phyloP scores from a whole-genome alignment of 2,113 vertebrate genomes.

The Corydoras maculifer region DNA sequence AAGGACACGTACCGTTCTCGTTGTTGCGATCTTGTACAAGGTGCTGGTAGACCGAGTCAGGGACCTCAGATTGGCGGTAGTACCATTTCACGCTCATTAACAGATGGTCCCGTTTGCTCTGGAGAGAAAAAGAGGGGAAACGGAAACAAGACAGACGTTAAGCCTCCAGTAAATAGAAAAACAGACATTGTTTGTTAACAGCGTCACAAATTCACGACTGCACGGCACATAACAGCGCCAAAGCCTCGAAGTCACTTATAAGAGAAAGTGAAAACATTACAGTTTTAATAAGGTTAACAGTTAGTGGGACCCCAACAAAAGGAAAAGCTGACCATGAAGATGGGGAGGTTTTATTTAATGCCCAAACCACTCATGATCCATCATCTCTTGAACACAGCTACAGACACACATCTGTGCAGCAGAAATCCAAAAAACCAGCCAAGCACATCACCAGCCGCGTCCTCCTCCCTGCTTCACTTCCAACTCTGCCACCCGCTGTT shows the following conservation, averaged over 20 bases:
- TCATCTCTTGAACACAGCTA: conserved; percentile 28
- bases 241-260: too few relatives aligned
- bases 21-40: conserved; percentile 99
- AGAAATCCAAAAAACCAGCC: conserved; percentile 20
- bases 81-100: conserved; percentile 99
- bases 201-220: conserved; percentile 50
- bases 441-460: conserved; percentile 21
- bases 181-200: conserved; percentile 54
- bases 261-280: conserved; percentile 14
- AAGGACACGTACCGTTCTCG: conserved; percentile 80
- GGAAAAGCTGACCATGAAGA: conserved; percentile 17
- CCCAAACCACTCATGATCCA: conserved; percentile 20
- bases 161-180: conserved; percentile 35
- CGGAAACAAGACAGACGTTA: conserved; percentile 51
- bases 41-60: conserved; percentile 98
- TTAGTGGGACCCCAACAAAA: background rate
- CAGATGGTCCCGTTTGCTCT: conserved; percentile 99
- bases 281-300: background rate
- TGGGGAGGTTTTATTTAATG: conserved; percentile 1
- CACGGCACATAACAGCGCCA: too few relatives aligned
- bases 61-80: conserved; percentile 98
- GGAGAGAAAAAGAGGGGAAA: conserved; percentile 28
- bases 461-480: conserved; percentile 20
- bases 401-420: conserved; percentile 31
- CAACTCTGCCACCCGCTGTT: conserved; percentile 63